phyloP scores from a whole-genome alignment of 2,888 invertebrate species.

The Hipparchia sbordonii region DNA sequence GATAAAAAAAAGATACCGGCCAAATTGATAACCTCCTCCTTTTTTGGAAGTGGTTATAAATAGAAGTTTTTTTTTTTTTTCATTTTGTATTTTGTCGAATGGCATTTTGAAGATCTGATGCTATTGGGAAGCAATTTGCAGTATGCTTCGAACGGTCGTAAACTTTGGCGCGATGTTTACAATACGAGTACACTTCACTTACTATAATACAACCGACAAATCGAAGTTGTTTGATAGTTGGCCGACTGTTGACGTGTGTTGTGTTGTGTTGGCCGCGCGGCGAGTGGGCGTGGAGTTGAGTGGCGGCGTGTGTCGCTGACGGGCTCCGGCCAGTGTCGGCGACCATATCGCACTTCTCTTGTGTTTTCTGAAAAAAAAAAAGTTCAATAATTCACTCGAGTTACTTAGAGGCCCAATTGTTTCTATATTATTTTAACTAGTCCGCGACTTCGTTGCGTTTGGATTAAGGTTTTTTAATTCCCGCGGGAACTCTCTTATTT shows the following conservation, averaged over 20 bases:
- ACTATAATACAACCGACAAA: slow-evolving; percentile 30
- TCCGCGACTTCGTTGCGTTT: too few relatives aligned
- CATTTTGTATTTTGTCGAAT: background rate
- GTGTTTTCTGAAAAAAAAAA: slow-evolving; percentile 30
- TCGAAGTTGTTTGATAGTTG: slow-evolving; percentile 36
- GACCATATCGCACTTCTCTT: slow-evolving; percentile 31
- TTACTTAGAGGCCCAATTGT: too few relatives aligned
- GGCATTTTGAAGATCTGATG: background rate
- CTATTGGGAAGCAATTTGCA: background rate
- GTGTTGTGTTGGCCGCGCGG: slow-evolving; percentile 35
- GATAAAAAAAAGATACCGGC: too few relatives aligned
- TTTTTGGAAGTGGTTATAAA: too few relatives aligned
- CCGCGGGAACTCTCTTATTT: too few relatives aligned
- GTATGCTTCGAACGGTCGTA: background rate
- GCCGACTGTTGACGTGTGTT: slow-evolving; percentile 14
- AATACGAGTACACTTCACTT: slow-evolving; percentile 12
- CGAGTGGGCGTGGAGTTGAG: slow-evolving; percentile 12
- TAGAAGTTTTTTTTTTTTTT: too few relatives aligned
- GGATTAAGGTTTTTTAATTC: too few relatives aligned
- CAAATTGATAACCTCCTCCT: too few relatives aligned
- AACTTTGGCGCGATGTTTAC: background rate
- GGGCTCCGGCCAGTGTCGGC: slow-evolving; percentile 38
- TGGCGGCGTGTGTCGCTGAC: slow-evolving; percentile 26
- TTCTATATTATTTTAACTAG: too few relatives aligned
- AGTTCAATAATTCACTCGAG: too few relatives aligned